These are phyloP conservation scores for Psylliodes chrysocephalus DNA, from an alignment of 2,888 invertebrate species.

Conservation along the genomic window DNA sequence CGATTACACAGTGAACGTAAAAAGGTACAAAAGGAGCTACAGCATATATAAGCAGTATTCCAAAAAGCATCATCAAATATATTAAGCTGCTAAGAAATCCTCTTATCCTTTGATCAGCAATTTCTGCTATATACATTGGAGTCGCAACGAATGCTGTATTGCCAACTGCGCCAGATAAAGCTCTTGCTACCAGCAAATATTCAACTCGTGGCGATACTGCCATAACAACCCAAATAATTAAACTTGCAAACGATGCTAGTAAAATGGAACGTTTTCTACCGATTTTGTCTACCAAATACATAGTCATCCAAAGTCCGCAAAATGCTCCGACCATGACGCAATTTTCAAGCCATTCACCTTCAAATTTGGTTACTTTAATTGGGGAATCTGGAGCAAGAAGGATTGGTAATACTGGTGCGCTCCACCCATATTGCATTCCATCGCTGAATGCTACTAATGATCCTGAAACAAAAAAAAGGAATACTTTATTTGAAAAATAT, in stretches of 20 bases:
- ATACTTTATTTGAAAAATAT: no score
- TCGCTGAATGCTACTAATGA: slow-evolving; percentile 61
- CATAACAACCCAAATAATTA: slow-evolving; percentile 60
- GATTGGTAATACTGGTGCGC: slow-evolving; percentile 57
- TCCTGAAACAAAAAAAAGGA: no score
- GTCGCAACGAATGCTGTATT: slow-evolving; percentile 59
- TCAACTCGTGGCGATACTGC: slow-evolving; percentile 56
- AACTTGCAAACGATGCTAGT: slow-evolving; percentile 56
- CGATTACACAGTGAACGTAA: slow-evolving; percentile 56
- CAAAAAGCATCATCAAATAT: slow-evolving; percentile 59
- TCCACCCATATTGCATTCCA: slow-evolving; percentile 64
- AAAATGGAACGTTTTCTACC: slow-evolving; percentile 60
- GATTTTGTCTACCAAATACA: slow-evolving; percentile 57
- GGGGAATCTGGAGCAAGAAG: slow-evolving; percentile 52
- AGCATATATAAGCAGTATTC: slow-evolving; percentile 56
- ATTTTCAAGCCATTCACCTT: slow-evolving; percentile 56
- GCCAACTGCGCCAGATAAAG: slow-evolving; percentile 58
- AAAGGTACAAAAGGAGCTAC: slow-evolving; percentile 57
- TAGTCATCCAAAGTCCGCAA: slow-evolving; percentile 58
- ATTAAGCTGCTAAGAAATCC: slow-evolving; percentile 59
- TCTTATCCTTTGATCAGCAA: slow-evolving; percentile 59
- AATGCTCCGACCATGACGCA: slow-evolving; percentile 55
- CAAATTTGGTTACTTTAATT: slow-evolving; percentile 51
- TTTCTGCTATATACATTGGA: slow-evolving; percentile 62
- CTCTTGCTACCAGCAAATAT: slow-evolving; percentile 57